Percentiles rank a stretch among this genome's conserved stretches.
These are phyloP conservation scores for Daubentonia madagascariensis DNA, from an alignment of 2,113 vertebrate species.

Conservation along the genomic window DNA sequence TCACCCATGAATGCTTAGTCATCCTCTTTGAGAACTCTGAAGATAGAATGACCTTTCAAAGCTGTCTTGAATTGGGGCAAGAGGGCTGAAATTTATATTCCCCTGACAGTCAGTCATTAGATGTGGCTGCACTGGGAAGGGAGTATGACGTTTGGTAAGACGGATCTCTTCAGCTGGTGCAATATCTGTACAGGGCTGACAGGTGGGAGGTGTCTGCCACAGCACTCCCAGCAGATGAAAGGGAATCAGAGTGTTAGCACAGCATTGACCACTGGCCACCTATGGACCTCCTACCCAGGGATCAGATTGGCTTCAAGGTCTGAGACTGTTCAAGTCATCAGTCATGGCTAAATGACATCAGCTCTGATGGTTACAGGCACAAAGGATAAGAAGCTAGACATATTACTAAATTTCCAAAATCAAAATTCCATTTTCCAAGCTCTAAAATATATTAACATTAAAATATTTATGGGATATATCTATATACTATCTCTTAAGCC, in stretches of 20 bases:
- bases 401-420: not conserved
- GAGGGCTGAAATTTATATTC: not conserved
- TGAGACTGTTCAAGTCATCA: too few species aligned
- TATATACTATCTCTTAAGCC: not conserved
- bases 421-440: not conserved
- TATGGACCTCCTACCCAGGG: not conserved
- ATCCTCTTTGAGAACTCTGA: not conserved
- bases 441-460: not conserved
- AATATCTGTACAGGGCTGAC: not conserved
- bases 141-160: not conserved
- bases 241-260: fast-evolving
- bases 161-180: not conserved
- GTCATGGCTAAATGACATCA: not conserved
- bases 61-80: not conserved
- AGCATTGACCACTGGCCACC: too few species aligned
- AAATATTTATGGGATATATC: not conserved
- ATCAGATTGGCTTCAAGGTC: not conserved
- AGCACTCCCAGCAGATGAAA: not conserved
- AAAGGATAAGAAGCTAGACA: not conserved
- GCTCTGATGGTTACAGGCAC: not conserved
- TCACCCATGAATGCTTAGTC: not conserved
- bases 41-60: not conserved
- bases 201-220: not conserved
- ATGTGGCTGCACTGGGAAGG: not conserved
- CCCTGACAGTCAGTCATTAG: not conserved